Evolutionary conservation across 1,140 invertebrate species (phyloP).

Genomic region (Goniozus legneri): DNA sequence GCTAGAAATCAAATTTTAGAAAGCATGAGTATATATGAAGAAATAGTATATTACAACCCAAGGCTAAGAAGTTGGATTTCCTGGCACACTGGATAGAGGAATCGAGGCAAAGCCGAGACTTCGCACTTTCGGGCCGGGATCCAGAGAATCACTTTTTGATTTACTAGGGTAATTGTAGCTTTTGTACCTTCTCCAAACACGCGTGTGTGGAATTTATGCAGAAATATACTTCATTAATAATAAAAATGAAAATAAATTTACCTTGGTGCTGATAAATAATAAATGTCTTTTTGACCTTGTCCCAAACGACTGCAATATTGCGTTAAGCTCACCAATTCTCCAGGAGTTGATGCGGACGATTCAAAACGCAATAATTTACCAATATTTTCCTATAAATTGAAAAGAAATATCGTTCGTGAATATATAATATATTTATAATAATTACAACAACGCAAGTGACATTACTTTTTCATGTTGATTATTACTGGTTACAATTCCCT

Average conservation of each 20-base stretch:
- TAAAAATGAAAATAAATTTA: conserved; percentile 39
- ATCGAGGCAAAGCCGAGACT: no score
- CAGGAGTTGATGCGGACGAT: conserved; percentile 74
- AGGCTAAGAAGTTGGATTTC: no score
- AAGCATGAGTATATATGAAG: not conserved
- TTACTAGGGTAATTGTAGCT: no score
- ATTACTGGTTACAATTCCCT: conserved; percentile 84
- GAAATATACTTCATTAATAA: no score
- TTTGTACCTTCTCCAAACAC: no score
- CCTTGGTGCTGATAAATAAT: conserved; percentile 91
- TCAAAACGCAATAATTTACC: conserved; percentile 89
- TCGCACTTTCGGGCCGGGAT: no score
- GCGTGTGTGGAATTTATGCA: no score
- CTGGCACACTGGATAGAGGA: no score
- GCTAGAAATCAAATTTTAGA: conserved; percentile 56
- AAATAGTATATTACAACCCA: conserved; percentile 6
- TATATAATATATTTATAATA: no score
- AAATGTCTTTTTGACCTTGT: conserved; percentile 81
- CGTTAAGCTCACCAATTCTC: conserved; percentile 73
- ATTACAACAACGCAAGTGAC: not conserved
- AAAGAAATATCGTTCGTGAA: conserved; percentile 9
- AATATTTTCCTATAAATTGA: conserved; percentile 76
- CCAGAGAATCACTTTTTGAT: no score
- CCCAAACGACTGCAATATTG: conserved; percentile 79
- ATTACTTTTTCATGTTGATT: conserved; percentile 78